Evolutionary conservation across 2,113 vertebrate genomes (phyloP).

Genomic region (Mustelus asterias): DNA sequence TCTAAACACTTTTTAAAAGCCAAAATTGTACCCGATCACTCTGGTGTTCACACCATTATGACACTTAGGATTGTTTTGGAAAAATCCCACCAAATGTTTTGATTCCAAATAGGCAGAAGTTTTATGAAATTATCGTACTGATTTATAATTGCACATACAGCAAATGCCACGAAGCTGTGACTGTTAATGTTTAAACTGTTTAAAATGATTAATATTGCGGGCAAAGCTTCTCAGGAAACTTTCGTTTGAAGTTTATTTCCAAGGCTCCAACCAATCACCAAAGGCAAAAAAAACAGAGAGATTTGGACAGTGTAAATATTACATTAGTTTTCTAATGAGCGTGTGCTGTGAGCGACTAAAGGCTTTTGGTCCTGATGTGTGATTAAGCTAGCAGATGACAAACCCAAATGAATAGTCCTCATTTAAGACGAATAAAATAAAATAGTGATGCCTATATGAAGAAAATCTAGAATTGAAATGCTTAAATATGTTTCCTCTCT

Average conservation of each 20-base stretch:
- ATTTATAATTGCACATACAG: background rate
- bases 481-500: background rate
- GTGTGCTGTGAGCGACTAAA: background rate
- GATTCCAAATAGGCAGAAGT: background rate
- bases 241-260: background rate
- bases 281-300: background rate
- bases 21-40: too few relatives aligned
- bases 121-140: background rate
- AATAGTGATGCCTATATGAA: background rate
- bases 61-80: too few relatives aligned
- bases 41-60: too few relatives aligned
- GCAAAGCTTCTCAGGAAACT: background rate
- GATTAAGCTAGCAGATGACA: conserved; percentile 11
- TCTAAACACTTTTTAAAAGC: too few relatives aligned
- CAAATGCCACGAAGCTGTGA: background rate
- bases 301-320: background rate
- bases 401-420: background rate
- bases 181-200: background rate
- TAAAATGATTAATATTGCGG: background rate
- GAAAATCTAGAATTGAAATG: background rate
- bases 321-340: background rate
- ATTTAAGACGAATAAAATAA: background rate
- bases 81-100: background rate
- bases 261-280: background rate
- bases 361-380: conserved; percentile 27